phyloP scores from a whole-genome alignment of 2,113 vertebrate species.

The Tor tambroides region DNA sequence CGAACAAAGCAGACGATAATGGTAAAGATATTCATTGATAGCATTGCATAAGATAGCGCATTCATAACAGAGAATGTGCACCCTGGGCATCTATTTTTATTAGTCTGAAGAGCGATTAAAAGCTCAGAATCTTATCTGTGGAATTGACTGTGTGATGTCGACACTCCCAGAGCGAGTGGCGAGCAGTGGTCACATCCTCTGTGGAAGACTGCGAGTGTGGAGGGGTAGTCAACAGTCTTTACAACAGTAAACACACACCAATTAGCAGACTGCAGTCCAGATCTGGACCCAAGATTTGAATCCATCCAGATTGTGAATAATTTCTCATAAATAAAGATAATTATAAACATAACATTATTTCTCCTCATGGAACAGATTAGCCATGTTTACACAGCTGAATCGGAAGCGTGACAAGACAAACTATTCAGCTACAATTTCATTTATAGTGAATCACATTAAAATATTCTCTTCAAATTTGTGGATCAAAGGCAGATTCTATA shows the following conservation, averaged over 20 bases:
- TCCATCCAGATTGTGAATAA: neutral
- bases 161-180: neutral
- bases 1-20: constrained; percentile 1
- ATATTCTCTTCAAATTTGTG: neutral
- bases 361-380: neutral
- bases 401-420: neutral
- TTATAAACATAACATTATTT: neutral
- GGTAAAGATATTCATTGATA: neutral
- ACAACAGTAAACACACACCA: neutral
- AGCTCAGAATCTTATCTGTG: constrained; percentile 5
- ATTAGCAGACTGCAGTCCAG: constrained; percentile 1
- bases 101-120: neutral
- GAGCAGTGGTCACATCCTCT: neutral
- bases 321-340: neutral
- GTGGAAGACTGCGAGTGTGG: neutral
- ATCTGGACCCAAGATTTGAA: neutral
- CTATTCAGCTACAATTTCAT: neutral
- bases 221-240: neutral
- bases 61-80: neutral
- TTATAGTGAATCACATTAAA: neutral
- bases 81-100: neutral
- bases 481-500: neutral
- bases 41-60: neutral
- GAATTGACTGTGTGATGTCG: neutral
- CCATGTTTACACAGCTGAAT: neutral